Evolutionary conservation across 2,888 invertebrate genomes (phyloP).

Genomic region (Schrankia costaestrigalis): DNA sequence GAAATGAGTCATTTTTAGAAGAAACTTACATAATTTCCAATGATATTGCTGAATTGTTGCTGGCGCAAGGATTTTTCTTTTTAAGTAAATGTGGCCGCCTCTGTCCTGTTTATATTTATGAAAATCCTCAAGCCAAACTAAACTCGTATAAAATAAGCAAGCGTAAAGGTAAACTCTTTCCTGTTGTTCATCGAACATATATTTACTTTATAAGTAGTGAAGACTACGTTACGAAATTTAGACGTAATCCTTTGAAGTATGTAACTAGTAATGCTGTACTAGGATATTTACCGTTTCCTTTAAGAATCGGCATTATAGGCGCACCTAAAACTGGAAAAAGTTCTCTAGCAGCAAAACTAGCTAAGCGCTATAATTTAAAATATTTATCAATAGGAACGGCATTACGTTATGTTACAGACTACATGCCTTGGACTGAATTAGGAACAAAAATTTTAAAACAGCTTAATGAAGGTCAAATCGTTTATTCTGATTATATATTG

Average conservation of each 20-base stretch:
- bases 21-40: conserved; percentile 73
- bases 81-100: conserved; percentile 82
- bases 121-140: conserved; percentile 66
- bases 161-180: conserved; percentile 63
- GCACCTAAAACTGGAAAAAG: conserved; percentile 84
- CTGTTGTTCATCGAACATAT: conserved; percentile 80
- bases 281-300: conserved; percentile 69
- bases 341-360: conserved; percentile 75
- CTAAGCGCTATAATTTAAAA: conserved; percentile 74
- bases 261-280: conserved; percentile 57
- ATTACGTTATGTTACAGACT: conserved; percentile 67
- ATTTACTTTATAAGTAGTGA: conserved; percentile 81
- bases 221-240: conserved; percentile 72
- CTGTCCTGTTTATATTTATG: conserved; percentile 83
- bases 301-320: conserved; percentile 80
- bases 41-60: conserved; percentile 79
- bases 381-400: conserved; percentile 79
- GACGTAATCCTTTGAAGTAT: conserved; percentile 80
- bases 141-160: conserved; percentile 72
- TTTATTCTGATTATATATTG: conserved; percentile 66
- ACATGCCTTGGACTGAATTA: conserved; percentile 75
- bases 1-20: conserved; percentile 78
- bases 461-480: conserved; percentile 62
- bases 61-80: conserved; percentile 81
- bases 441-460: conserved; percentile 58